Conservation (phyloP, 2,113 vertebrate genomes). For the Crypturellus undulatus region DNA sequence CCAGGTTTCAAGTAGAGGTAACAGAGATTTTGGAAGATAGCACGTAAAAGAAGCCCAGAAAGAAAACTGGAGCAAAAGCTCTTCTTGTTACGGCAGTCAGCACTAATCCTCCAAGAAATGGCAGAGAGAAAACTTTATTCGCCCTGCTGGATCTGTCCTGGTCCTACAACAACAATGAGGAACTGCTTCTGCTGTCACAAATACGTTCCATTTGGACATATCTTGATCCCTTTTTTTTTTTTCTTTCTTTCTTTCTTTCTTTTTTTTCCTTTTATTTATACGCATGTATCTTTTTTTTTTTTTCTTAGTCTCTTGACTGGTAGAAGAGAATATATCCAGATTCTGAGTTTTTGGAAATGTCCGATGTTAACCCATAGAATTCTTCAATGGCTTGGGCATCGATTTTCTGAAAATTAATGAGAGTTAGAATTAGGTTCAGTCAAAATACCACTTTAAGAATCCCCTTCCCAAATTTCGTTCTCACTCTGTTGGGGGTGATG, state of each 20-base stretch:
- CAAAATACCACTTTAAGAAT: neutral
- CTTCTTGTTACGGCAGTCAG: constrained; percentile 25
- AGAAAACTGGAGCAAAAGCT: constrained; percentile 61
- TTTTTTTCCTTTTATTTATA: neutral
- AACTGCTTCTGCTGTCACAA: constrained; percentile 33
- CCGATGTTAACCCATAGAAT: constrained; percentile 93
- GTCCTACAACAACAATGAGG: constrained; percentile 21
- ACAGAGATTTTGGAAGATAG: constrained; percentile 71
- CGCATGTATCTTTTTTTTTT: neutral
- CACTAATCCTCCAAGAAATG: neutral
- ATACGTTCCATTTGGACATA: neutral
- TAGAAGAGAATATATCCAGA: constrained; percentile 95
- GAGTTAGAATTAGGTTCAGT: neutral
- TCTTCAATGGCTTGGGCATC: constrained; percentile 93
- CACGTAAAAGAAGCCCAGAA: constrained; percentile 53
- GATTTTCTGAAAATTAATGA: constrained; percentile 84
- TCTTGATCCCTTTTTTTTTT: constrained; percentile 65
- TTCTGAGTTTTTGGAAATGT: constrained; percentile 95
- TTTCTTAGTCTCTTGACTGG: constrained; percentile 90
- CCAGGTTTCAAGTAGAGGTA: constrained; percentile 73
- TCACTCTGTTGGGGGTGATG: neutral
- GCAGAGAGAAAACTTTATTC: neutral
- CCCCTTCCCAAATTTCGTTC: neutral
- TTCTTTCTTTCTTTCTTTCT: constrained; percentile 15
- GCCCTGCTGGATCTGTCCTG: neutral